Percentiles rank a stretch among this genome's conserved stretches.
These are phyloP conservation scores for Rhinoptilus africanus DNA, from an alignment of 2,113 vertebrate species.

Conservation along the genomic window DNA sequence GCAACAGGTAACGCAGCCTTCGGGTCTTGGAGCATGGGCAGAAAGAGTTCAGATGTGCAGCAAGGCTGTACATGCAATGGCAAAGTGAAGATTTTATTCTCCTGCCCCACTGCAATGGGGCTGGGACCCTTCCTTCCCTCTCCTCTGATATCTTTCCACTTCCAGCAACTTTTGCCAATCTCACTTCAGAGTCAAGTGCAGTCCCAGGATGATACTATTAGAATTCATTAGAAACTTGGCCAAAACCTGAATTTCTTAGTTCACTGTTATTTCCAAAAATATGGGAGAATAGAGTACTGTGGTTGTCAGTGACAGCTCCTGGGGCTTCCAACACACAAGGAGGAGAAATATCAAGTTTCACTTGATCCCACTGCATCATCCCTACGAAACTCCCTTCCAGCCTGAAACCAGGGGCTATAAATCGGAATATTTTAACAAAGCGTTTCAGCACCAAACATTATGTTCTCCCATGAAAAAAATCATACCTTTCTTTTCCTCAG, in stretches of 20 bases:
- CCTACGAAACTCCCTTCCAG: background rate
- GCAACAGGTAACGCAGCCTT: background rate
- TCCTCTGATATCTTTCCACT: background rate
- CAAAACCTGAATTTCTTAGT: background rate
- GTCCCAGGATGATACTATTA: background rate
- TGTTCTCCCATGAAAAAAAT: background rate
- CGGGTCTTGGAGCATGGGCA: background rate
- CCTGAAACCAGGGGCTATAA: background rate
- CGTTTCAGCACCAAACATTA: background rate
- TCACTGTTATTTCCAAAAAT: background rate
- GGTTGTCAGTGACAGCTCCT: background rate
- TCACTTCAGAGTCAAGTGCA: background rate
- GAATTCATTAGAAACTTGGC: background rate
- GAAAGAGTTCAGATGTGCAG: background rate
- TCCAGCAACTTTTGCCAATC: background rate
- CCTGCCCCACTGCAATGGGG: fast-evolving
- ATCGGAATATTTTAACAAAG: background rate
- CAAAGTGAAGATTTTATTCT: background rate
- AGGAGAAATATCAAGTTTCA: background rate
- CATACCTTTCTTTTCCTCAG: background rate
- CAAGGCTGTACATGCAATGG: fast-evolving
- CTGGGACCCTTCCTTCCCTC: background rate
- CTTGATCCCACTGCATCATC: background rate
- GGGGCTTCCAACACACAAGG: background rate
- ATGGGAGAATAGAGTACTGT: background rate